Conservation (phyloP, 2,888 invertebrate species). For the Cryptocephalus primarius region DNA sequence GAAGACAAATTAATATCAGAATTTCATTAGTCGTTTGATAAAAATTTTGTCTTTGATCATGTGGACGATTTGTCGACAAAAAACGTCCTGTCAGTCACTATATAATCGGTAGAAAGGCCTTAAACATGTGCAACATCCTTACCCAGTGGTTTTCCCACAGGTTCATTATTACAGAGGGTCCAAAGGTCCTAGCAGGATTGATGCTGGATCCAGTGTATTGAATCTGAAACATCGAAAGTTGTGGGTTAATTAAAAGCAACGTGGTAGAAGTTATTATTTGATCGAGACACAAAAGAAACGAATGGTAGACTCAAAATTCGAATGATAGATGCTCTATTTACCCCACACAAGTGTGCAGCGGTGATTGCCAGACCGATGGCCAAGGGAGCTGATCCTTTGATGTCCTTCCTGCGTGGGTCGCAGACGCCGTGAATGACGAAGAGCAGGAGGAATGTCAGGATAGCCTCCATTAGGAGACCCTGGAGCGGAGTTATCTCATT, state of each 20-base stretch:
- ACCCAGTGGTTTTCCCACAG: constrained; percentile 57
- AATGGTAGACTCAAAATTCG: constrained; percentile 1
- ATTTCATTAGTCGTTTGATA: no score
- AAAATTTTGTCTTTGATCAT: no score
- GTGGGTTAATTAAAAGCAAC: no score
- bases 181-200: constrained; percentile 61
- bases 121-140: constrained; percentile 17
- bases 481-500: constrained; percentile 51
- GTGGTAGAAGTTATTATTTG: no score
- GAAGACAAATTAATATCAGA: no score
- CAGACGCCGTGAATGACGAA: constrained; percentile 53
- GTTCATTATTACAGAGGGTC: constrained; percentile 54
- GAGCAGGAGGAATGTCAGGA: constrained; percentile 63
- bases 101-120: no score
- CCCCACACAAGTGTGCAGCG: constrained; percentile 54
- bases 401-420: constrained; percentile 48
- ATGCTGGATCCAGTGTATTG: constrained; percentile 57
- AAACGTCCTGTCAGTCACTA: no score
- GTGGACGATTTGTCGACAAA: no score
- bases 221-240: constrained; percentile 37
- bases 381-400: constrained; percentile 51
- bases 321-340: constrained; percentile 40
- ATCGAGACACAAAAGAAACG: no score
- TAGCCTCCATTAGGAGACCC: constrained; percentile 70
- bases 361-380: constrained; percentile 56